These are phyloP conservation scores for Holocentrus rufus DNA, from an alignment of 2,797 vertebrate species.

Conservation along the genomic window DNA sequence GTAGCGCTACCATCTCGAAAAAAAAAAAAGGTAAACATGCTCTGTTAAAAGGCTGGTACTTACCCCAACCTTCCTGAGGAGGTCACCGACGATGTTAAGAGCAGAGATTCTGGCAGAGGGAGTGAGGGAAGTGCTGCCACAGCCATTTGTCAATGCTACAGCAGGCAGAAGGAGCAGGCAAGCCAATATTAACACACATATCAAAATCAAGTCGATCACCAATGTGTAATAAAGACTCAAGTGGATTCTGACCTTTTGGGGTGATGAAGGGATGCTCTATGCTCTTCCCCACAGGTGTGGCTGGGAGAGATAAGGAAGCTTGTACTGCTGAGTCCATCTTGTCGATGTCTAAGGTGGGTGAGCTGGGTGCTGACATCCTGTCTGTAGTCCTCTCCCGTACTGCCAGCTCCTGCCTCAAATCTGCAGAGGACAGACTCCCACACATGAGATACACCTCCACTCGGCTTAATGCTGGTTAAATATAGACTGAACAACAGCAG, in stretches of 20 bases:
- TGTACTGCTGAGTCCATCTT: conserved; percentile 95
- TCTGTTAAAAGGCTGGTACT: conserved; percentile 51
- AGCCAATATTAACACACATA: conserved; percentile 11
- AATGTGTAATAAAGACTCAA: not conserved
- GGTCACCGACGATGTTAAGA: conserved; percentile 97
- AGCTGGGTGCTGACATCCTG: conserved; percentile 95
- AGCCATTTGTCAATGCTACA: conserved; percentile 91
- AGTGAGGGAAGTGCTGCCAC: conserved; percentile 91
- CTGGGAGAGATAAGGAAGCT: conserved; percentile 94
- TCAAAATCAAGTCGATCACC: not conserved
- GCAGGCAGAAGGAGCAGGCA: not conserved
- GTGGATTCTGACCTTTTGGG: conserved; percentile 85
- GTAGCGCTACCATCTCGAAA: not conserved
- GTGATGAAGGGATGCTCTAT: conserved; percentile 89
- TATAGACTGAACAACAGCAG: not conserved
- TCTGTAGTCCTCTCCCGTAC: conserved; percentile 94
- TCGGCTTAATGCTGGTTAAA: not conserved
- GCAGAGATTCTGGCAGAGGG: conserved; percentile 97
- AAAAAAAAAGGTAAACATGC: not conserved
- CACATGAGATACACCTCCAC: not conserved
- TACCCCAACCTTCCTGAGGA: conserved; percentile 98
- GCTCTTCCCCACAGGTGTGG: conserved; percentile 92
- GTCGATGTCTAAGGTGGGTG: conserved; percentile 92
- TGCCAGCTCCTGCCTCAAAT: conserved; percentile 94
- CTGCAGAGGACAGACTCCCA: conserved; percentile 70